phyloP scores from a whole-genome alignment of 2,888 invertebrate species.

The Opisthograptis luteolata region DNA sequence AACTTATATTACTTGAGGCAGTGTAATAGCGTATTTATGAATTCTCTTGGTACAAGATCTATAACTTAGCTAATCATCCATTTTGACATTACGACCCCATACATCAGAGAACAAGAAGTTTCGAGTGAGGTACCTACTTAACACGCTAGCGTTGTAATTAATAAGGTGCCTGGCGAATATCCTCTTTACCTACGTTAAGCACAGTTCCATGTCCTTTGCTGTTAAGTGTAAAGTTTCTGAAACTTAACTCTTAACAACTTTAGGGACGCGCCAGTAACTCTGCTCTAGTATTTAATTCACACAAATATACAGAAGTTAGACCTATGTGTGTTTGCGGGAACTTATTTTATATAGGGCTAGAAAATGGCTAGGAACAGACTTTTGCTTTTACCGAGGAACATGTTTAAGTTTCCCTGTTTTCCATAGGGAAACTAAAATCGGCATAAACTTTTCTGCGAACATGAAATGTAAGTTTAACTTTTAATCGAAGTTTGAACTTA shows the following conservation, averaged over 20 bases:
- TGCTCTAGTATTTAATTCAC: conserved; percentile 36
- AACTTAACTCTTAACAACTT: conserved; percentile 43
- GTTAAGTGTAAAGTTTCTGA: conserved; percentile 41
- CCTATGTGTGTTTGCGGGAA: conserved; percentile 26
- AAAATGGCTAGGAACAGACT: conserved; percentile 18
- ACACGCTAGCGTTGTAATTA: conserved; percentile 33
- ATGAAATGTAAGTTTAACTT: too few relatives aligned
- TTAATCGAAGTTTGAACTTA: too few relatives aligned
- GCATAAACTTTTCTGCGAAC: too few relatives aligned
- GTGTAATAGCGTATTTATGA: neutral
- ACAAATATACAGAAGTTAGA: conserved; percentile 31
- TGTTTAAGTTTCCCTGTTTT: neutral
- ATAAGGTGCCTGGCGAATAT: conserved; percentile 37
- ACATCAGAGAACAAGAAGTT: conserved; percentile 16
- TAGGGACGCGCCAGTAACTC: conserved; percentile 42
- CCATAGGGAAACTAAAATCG: neutral
- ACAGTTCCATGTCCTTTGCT: conserved; percentile 42
- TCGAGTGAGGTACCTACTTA: conserved; percentile 19
- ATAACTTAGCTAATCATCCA: conserved; percentile 3
- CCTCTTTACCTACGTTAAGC: conserved; percentile 39
- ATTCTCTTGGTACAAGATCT: conserved; percentile 5
- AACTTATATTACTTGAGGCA: neutral
- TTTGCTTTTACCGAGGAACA: conserved; percentile 15
- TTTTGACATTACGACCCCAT: conserved; percentile 12
- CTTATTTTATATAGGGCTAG: conserved; percentile 25